phyloP scores from a whole-genome alignment of 2,888 invertebrate genomes.

The Trissonchulus sp. region DNA sequence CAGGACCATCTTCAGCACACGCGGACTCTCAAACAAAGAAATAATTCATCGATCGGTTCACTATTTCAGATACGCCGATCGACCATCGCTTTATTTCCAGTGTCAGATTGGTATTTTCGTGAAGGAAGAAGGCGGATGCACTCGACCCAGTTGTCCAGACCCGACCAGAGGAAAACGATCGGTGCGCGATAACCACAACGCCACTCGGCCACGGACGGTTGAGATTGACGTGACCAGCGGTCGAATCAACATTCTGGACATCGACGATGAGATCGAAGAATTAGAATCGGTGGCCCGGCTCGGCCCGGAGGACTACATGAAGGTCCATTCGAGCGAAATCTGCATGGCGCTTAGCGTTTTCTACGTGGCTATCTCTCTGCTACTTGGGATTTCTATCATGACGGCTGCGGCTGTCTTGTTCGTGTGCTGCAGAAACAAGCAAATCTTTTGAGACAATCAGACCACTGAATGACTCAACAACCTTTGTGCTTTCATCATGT shows the following conservation, averaged over 20 bases:
- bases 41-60: too few relatives aligned
- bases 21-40: too few relatives aligned
- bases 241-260: neutral
- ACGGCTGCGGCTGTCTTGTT: neutral
- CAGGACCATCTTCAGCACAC: too few relatives aligned
- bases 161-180: slow-evolving; percentile 5
- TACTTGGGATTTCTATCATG: neutral
- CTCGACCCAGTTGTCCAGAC: slow-evolving; percentile 3
- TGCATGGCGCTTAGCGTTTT: neutral
- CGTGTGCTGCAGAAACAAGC: neutral
- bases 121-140: slow-evolving; percentile 20
- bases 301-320: neutral
- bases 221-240: neutral
- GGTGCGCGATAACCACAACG: neutral
- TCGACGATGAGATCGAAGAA: neutral
- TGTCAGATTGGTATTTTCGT: slow-evolving; percentile 15
- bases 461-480: too few relatives aligned
- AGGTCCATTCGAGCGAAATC: neutral
- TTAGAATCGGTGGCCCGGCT: neutral
- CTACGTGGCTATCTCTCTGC: neutral
- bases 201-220: neutral
- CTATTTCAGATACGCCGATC: slow-evolving; percentile 24
- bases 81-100: slow-evolving; percentile 22
- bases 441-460: too few relatives aligned
- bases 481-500: too few relatives aligned